Evolutionary conservation across 2,113 vertebrate genomes (phyloP).

Genomic region (Cromileptes altivelis): DNA sequence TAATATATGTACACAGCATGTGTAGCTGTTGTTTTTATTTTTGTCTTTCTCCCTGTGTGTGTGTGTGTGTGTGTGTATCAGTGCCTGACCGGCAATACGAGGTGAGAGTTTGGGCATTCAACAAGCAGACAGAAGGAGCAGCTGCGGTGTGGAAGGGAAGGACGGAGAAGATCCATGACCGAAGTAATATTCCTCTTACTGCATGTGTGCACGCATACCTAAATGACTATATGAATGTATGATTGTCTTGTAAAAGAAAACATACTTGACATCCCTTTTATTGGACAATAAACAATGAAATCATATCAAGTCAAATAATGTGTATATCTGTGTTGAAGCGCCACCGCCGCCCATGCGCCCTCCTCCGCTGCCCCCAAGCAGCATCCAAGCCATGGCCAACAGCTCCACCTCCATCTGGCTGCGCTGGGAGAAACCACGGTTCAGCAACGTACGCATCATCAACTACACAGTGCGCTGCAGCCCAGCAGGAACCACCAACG

Average conservation of each 20-base stretch:
- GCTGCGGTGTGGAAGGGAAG: slow-evolving; percentile 95
- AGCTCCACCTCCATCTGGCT: slow-evolving; percentile 97
- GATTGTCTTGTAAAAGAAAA: not conserved
- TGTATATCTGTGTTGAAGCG: slow-evolving; percentile 54
- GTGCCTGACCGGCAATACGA: slow-evolving; percentile 93
- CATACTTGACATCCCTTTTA: not conserved
- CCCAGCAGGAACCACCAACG: slow-evolving; percentile 92
- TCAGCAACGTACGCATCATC: slow-evolving; percentile 92
- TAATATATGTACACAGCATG: not conserved
- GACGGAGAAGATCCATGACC: slow-evolving; percentile 87
- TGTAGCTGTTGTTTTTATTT: not conserved
- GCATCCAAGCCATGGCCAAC: slow-evolving; percentile 91
- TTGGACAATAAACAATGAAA: not conserved
- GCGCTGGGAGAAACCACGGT: slow-evolving; percentile 94
- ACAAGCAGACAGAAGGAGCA: slow-evolving; percentile 92
- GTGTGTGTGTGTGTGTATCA: slow-evolving; percentile 65
- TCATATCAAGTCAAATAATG: not conserved
- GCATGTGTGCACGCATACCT: not conserved
- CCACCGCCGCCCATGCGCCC: slow-evolving; percentile 77
- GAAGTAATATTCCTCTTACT: slow-evolving; percentile 68
- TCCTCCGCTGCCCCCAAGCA: slow-evolving; percentile 91
- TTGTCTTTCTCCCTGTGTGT: not conserved
- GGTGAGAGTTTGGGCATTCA: slow-evolving; percentile 94
- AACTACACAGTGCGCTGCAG: slow-evolving; percentile 98
- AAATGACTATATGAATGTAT: not conserved